phyloP scores from a whole-genome alignment of 2,797 vertebrate species.

The Limnodromus scolopaceus region DNA sequence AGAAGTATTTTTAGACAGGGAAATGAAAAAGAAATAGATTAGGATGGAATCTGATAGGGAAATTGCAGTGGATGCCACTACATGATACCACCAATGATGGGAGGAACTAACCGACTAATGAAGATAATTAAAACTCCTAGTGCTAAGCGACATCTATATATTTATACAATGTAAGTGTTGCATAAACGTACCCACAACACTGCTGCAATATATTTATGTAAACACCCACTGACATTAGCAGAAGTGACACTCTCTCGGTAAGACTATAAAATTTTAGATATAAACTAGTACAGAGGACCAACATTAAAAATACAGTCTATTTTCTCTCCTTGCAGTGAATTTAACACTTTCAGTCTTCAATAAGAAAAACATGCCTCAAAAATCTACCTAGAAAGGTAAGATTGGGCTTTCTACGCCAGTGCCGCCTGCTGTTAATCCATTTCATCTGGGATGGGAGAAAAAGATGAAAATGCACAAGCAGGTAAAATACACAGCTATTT shows the following conservation, averaged over 20 bases:
- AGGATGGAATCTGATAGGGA: neutral
- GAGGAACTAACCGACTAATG: neutral
- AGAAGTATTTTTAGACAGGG: neutral
- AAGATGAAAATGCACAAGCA: neutral
- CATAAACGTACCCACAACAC: neutral
- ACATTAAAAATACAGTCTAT: neutral
- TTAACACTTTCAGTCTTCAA: neutral
- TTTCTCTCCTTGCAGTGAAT: neutral
- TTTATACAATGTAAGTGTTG: neutral
- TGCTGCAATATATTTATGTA: neutral
- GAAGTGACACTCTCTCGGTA: neutral
- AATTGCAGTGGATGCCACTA: too few relatives aligned
- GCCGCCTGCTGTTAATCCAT: neutral
- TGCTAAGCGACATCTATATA: neutral
- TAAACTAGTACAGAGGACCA: neutral
- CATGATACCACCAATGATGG: neutral
- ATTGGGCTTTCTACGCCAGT: neutral
- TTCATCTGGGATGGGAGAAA: neutral
- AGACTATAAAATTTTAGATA: neutral
- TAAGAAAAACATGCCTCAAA: neutral
- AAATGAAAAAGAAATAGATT: neutral
- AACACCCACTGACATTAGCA: neutral
- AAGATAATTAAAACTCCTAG: neutral
- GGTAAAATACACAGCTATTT: neutral
- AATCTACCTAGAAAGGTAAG: neutral